Conservation (phyloP, 2,888 invertebrate genomes). For the Melikaiella ostensackeni region DNA sequence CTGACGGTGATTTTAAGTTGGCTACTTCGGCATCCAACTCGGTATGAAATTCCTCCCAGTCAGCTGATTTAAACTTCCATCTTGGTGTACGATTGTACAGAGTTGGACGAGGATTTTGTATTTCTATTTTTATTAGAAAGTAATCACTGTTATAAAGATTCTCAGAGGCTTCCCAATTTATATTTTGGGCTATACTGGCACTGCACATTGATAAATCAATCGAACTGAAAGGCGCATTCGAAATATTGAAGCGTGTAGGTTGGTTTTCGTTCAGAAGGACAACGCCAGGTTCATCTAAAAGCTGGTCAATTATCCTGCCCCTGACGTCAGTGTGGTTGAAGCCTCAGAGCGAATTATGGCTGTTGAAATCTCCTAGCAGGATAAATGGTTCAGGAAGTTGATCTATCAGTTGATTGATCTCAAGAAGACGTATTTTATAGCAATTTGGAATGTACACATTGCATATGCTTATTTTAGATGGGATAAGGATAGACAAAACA, state of each 20-base stretch:
- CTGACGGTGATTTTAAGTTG: no score
- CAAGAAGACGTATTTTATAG: conserved; percentile 39
- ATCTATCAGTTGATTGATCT: conserved; percentile 43
- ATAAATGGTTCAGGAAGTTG: conserved; percentile 55
- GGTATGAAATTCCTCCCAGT: no score
- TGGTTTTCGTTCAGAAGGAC: conserved; percentile 24
- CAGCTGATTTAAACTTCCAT: no score
- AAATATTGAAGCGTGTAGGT: conserved; percentile 50
- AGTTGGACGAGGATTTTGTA: no score
- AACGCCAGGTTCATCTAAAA: no score
- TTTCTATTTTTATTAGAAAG: conserved; percentile 28
- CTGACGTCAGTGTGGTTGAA: no score
- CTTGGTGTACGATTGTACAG: no score
- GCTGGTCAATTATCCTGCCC: no score
- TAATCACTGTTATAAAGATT: conserved; percentile 41
- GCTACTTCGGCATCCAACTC: no score
- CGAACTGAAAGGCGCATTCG: conserved; percentile 41
- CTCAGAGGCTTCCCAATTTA: conserved; percentile 35
- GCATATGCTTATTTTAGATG: not conserved
- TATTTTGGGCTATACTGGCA: conserved; percentile 31
- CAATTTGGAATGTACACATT: not conserved
- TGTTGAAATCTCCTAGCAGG: conserved; percentile 57
- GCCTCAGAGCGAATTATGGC: conserved; percentile 44
- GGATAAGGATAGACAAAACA: no score
- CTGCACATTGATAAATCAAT: conserved; percentile 45